Evolutionary conservation across 2,888 invertebrate genomes (phyloP).

Genomic region (Cheilosia impressa): DNA sequence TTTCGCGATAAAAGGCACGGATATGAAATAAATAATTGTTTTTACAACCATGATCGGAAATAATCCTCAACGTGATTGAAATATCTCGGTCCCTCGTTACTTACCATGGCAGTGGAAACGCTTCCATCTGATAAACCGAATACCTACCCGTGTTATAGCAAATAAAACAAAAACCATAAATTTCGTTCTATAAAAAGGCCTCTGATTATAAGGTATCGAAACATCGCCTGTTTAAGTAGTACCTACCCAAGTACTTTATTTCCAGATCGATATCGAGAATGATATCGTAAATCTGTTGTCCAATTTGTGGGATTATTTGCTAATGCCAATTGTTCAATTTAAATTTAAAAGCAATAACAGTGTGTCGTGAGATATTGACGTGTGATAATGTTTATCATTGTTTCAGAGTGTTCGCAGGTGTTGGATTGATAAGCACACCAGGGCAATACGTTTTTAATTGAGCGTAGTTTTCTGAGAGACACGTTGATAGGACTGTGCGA

Average conservation of each 20-base stretch:
- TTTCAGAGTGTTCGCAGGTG: conserved; percentile 43
- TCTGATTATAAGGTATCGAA: background rate
- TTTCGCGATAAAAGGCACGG: too few species aligned
- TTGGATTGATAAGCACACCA: conserved; percentile 56
- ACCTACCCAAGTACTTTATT: background rate
- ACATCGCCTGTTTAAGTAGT: background rate
- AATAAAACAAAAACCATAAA: too few species aligned
- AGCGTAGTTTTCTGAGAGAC: conserved; percentile 33
- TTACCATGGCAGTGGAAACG: too few species aligned
- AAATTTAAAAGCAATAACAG: conserved; percentile 43
- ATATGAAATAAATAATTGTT: too few species aligned
- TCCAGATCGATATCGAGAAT: conserved; percentile 31
- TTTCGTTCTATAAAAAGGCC: too few species aligned
- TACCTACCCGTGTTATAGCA: too few species aligned
- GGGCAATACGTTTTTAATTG: conserved; percentile 28
- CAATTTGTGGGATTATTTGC: conserved; percentile 61
- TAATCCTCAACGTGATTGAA: too few species aligned
- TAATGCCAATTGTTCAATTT: conserved; percentile 64
- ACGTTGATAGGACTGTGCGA: conserved; percentile 6
- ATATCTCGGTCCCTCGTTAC: too few species aligned
- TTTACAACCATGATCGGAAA: too few species aligned
- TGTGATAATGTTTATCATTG: conserved; percentile 65
- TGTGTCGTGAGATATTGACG: conserved; percentile 47
- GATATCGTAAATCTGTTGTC: conserved; percentile 53
- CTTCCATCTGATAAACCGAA: too few species aligned